A percentile compares a stretch with the other conserved stretches of the same genome.
Evolutionary conservation across 1,140 invertebrate genomes (phyloP).

Genomic region (Nasonia vitripennis): DNA sequence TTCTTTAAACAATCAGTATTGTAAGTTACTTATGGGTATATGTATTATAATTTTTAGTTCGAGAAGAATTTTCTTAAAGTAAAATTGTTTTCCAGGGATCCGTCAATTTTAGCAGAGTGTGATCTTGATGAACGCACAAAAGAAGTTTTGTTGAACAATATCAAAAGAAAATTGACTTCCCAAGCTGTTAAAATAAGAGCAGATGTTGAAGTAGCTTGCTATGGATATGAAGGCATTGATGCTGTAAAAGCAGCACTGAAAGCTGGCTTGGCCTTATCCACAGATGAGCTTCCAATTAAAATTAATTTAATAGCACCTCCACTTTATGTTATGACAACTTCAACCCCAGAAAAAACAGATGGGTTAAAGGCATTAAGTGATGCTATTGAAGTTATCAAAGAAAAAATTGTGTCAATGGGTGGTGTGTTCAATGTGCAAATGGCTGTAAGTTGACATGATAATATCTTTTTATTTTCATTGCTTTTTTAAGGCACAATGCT

Average conservation of each 20-base stretch:
- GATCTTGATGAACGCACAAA: conserved; percentile 95
- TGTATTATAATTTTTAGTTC: conserved; percentile 34
- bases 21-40: conserved; percentile 78
- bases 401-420: conserved; percentile 87
- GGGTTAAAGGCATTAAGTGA: conserved; percentile 92
- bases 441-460: conserved; percentile 81
- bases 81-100: conserved; percentile 82
- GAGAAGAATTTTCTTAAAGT: neutral
- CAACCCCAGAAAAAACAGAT: conserved; percentile 96
- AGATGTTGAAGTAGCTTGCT: conserved; percentile 99
- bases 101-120: conserved; percentile 96
- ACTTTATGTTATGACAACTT: conserved; percentile 98
- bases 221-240: conserved; percentile 99
- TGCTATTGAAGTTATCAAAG: conserved; percentile 91
- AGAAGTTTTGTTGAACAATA: conserved; percentile 94
- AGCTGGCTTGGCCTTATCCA: conserved; percentile 94
- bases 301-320: conserved; percentile 99
- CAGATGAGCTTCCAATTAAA: conserved; percentile 95
- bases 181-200: conserved; percentile 98
- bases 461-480: neutral
- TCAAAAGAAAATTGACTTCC: conserved; percentile 96
- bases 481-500: conserved; percentile 7
- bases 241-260: conserved; percentile 96
- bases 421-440: conserved; percentile 97
- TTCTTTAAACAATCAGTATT: conserved; percentile 98